Base-by-base conservation (phyloP, 2,797 vertebrate species). In the Xiphophorus birchmanni region DNA sequence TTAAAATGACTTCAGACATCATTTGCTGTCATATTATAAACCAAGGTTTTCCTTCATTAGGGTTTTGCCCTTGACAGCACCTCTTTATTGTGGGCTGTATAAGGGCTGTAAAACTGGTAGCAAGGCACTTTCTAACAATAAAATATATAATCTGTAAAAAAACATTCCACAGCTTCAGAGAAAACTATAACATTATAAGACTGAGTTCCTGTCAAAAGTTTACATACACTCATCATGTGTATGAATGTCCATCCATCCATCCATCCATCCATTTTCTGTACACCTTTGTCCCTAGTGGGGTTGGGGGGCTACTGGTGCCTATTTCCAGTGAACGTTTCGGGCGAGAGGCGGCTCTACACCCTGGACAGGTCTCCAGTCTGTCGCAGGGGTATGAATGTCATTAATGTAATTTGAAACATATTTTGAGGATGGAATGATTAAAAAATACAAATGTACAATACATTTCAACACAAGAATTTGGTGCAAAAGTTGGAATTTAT, bases 61-160 rank as follows among this genome's bases (percentile, higher is more conserved):
- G 60, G 79, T 74, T 90, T 89, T 90, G 90, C 85, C 93, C 91
- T 91, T 93, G 92, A 93, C 85, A 79, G 79, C 82, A 86, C 79
- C 79, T 89, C 90, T 90, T 88, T 92, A 85, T 85, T 86, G 74
- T 56, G 48, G 77, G 76, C 85, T 83, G 35, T 85, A 81, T 82
- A 74, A 86, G 74, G 77, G 83, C 83, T 84, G 83, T 91, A 32
- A 88, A 91, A 84, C 81, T 85, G 85, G 86, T 91, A 80, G 83
- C 82, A 82, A 84, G 63, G 74, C 87, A 82, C 76, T 84, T 50
- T 40, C 65, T 81, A n/a, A 85, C 78, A 80, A 90, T 88, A 91
- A 91, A 93, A 85, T 73, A 85, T 81, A 83, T 35, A 44, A 80
- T 54, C 42, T 77, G 80, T 52, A 86, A 72, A 86, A 72, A 90